These are phyloP conservation scores for Neotoma lepida DNA, from an alignment of 2,113 vertebrate genomes.

Conservation along the genomic window DNA sequence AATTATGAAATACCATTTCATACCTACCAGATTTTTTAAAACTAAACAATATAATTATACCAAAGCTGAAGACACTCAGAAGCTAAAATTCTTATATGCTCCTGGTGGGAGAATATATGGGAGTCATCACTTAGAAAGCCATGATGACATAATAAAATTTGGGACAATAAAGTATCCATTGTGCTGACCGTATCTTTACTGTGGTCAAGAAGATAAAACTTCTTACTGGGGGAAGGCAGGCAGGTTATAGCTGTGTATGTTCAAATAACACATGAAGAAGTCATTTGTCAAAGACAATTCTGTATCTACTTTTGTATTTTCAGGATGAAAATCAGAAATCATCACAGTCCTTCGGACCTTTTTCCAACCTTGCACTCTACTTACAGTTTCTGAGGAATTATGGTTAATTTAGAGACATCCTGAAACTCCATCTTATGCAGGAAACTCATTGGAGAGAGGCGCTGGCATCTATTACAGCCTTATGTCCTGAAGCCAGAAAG, in stretches of 20 bases:
- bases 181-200: not conserved
- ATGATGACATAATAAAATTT: not conserved
- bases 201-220: not conserved
- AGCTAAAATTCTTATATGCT: not conserved
- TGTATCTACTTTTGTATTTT: not conserved
- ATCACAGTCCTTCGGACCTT: not conserved
- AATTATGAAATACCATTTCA: not conserved
- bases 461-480: not conserved
- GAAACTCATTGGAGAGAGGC: conserved; percentile 4
- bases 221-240: not conserved
- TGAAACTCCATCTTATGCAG: conserved; percentile 6
- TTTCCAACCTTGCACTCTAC: not conserved
- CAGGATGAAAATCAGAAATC: conserved; percentile 22
- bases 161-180: not conserved
- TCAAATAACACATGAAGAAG: conserved; percentile 15
- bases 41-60: not conserved
- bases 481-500: conserved; percentile 18
- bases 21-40: conserved; percentile 8
- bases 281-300: not conserved
- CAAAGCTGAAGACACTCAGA: not conserved
- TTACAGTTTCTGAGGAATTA: not conserved
- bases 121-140: not conserved
- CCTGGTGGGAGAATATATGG: not conserved
- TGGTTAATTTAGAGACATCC: not conserved
- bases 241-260: not conserved